Conservation (phyloP, 2,113 vertebrate species). For the Callithrix jacchus region DNA sequence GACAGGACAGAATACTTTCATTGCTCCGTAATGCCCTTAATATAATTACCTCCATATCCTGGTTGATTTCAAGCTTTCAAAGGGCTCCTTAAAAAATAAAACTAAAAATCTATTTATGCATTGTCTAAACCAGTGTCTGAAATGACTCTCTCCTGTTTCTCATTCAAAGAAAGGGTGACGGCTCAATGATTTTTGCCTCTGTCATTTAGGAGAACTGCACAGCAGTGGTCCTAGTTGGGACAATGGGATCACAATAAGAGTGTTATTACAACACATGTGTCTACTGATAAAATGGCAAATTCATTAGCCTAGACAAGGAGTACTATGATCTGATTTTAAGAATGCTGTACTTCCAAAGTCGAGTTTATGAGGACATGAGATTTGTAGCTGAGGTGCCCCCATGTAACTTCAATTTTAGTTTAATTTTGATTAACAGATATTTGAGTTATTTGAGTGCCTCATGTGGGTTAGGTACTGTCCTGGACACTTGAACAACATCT, state of each 20-base stretch:
- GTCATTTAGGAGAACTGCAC: background rate
- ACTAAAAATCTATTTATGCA: background rate
- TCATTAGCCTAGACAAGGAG: background rate
- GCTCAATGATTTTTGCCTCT: background rate
- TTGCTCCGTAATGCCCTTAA: background rate
- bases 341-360: background rate
- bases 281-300: slow-evolving; percentile 30
- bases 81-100: background rate
- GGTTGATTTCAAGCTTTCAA: slow-evolving; percentile 34
- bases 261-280: background rate
- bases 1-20: background rate
- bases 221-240: background rate
- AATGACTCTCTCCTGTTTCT: background rate
- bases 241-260: background rate
- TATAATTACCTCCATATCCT: background rate
- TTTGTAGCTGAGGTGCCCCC: background rate
- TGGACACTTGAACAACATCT: background rate
- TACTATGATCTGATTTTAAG: background rate
- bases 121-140: background rate
- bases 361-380: background rate
- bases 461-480: background rate
- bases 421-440: background rate
- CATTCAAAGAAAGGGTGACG: background rate
- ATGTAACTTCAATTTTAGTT: background rate
- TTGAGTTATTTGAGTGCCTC: background rate